Percentiles rank a stretch among this genome's conserved stretches.
phyloP scores from a whole-genome alignment of 2,888 invertebrate species.

The Drosophila subsilvestris region DNA sequence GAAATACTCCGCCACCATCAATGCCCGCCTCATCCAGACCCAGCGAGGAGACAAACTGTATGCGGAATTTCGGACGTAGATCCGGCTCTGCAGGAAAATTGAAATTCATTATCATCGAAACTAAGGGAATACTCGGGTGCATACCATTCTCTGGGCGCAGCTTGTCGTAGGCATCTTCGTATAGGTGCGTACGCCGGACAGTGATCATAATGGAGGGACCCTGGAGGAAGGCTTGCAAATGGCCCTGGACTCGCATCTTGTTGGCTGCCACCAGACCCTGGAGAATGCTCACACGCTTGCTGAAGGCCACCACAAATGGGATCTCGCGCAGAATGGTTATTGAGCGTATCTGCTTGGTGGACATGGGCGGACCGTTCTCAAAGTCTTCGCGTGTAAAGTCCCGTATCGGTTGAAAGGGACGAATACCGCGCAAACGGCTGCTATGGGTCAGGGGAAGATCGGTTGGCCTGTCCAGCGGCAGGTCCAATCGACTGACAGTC shows the following conservation, averaged over 20 bases:
- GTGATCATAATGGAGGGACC: slow-evolving; percentile 91
- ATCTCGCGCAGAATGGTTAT: slow-evolving; percentile 95
- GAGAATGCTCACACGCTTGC: slow-evolving; percentile 93
- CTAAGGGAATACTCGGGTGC: background rate
- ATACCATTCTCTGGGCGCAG: slow-evolving; percentile 94
- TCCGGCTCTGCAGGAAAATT: slow-evolving; percentile 89
- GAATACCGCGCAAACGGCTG: slow-evolving; percentile 84
- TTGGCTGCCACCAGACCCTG: slow-evolving; percentile 88
- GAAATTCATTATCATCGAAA: background rate
- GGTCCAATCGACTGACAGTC: slow-evolving; percentile 85
- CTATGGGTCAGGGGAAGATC: slow-evolving; percentile 85
- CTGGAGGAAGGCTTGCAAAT: slow-evolving; percentile 89
- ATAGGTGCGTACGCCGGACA: slow-evolving; percentile 95
- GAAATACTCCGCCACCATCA: slow-evolving; percentile 98
- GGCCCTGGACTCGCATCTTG: slow-evolving; percentile 88
- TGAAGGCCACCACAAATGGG: slow-evolving; percentile 97
- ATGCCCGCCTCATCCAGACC: slow-evolving; percentile 98
- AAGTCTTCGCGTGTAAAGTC: slow-evolving; percentile 86
- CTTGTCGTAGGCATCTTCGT: slow-evolving; percentile 98
- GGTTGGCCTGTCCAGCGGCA: slow-evolving; percentile 85
- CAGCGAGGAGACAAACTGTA: slow-evolving; percentile 94
- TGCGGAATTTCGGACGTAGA: slow-evolving; percentile 92
- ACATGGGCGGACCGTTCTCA: slow-evolving; percentile 92
- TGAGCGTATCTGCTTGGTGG: slow-evolving; percentile 94
- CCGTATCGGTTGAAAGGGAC: slow-evolving; percentile 86